Evolutionary conservation across 2,888 invertebrate species (phyloP).

Genomic region (Acleris sparsana): DNA sequence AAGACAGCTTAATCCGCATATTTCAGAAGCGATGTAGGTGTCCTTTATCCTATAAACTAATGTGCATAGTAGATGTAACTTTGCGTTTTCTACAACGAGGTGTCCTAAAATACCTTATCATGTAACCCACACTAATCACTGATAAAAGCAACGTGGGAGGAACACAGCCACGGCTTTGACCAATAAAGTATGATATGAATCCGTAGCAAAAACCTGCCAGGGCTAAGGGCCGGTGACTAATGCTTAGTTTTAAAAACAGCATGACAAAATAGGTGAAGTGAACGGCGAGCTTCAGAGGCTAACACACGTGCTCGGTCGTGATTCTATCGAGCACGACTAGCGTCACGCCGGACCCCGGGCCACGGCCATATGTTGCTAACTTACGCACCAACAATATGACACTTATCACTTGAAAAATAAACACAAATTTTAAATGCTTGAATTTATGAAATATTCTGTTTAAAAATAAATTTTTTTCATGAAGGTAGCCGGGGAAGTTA

Average conservation of each 20-base stretch:
- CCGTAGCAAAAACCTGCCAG: conserved; percentile 36
- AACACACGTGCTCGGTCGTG: conserved; percentile 74
- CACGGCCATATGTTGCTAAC: conserved; percentile 76
- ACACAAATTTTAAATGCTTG: conserved; percentile 42
- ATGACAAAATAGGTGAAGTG: conserved; percentile 76
- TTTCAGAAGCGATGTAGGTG: too few species aligned
- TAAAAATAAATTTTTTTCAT: not conserved
- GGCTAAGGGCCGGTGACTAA: conserved; percentile 63
- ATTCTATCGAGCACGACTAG: conserved; percentile 70
- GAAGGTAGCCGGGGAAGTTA: conserved; percentile 38
- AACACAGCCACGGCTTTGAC: conserved; percentile 2
- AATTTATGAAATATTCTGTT: not conserved
- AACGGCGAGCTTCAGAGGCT: conserved; percentile 74
- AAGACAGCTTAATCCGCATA: too few species aligned
- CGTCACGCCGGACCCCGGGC: conserved; percentile 64
- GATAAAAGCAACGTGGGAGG: conserved; percentile 15
- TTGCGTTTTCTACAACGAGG: not conserved
- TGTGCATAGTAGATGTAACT: not conserved
- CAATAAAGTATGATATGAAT: conserved; percentile 17
- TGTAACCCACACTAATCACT: conserved; percentile 16
- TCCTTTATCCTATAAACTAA: too few species aligned
- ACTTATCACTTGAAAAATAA: conserved; percentile 64
- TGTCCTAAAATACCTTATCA: conserved; percentile 7
- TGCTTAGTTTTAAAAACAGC: conserved; percentile 60
- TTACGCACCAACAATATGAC: conserved; percentile 69